These are phyloP conservation scores for Triplophysa siluroides DNA, from an alignment of 2,113 vertebrate genomes.

Conservation along the genomic window DNA sequence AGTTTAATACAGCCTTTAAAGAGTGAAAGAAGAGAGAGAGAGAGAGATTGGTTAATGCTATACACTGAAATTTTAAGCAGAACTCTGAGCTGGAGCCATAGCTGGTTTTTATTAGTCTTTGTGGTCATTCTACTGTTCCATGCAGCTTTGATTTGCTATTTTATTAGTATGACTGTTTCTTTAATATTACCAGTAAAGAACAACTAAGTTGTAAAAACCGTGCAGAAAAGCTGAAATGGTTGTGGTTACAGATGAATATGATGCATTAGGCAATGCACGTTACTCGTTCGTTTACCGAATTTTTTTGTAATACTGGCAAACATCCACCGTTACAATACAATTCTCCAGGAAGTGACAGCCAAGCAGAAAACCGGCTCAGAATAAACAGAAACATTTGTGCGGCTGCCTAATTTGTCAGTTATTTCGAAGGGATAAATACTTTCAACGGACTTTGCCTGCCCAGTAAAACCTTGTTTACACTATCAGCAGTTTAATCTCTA, in stretches of 20 bases:
- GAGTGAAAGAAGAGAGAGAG: background rate
- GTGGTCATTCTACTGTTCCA: background rate
- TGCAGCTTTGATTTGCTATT: slow-evolving; percentile 18
- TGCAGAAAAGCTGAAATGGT: background rate
- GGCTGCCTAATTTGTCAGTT: background rate
- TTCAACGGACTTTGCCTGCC: background rate
- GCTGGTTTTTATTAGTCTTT: slow-evolving; percentile 7
- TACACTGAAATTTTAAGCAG: slow-evolving; percentile 2
- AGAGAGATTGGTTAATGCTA: background rate
- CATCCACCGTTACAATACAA: background rate
- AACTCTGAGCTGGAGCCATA: background rate
- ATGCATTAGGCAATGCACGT: slow-evolving; percentile 3
- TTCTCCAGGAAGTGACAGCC: slow-evolving; percentile 16
- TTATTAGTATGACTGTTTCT: background rate
- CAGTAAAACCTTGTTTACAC: no score
- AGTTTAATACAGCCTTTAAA: slow-evolving; percentile 14
- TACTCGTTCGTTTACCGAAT: background rate
- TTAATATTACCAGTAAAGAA: background rate
- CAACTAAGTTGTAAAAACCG: slow-evolving; percentile 16
- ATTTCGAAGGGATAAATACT: background rate
- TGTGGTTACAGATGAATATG: slow-evolving; percentile 6
- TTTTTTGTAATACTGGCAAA: slow-evolving; percentile 35
- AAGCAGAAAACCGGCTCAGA: background rate
- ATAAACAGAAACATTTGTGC: slow-evolving; percentile 4
- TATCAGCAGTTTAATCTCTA: no score